phyloP scores from a whole-genome alignment of 2,797 vertebrate genomes.

The Loris lydekkerianus region DNA sequence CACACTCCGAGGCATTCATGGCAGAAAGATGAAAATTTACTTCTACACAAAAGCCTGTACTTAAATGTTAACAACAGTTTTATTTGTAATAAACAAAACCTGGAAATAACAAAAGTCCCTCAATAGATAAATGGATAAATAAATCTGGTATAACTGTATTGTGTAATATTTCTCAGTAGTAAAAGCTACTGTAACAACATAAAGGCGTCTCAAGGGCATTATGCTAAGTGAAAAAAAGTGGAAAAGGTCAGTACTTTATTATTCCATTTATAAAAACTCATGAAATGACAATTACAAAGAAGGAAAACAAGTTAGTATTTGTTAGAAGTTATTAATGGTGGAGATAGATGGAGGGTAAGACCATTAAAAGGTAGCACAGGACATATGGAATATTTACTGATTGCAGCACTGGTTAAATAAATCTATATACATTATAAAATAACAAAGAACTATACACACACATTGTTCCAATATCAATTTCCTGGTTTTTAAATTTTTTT shows the following conservation, averaged over 20 bases:
- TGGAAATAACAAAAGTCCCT: background rate
- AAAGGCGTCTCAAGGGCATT: background rate
- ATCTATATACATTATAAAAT: slow-evolving; percentile 39
- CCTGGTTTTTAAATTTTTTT: too few species aligned
- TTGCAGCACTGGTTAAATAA: background rate
- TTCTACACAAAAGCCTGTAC: background rate
- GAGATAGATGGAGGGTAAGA: background rate
- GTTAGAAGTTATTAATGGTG: background rate
- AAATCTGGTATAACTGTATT: background rate
- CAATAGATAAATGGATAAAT: background rate
- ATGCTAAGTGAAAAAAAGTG: background rate
- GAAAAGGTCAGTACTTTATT: background rate
- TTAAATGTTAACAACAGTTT: background rate
- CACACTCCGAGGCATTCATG: background rate
- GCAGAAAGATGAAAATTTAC: slow-evolving; percentile 33
- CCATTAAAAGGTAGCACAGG: background rate
- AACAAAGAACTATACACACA: background rate
- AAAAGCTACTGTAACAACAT: background rate
- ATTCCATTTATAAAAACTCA: slow-evolving; percentile 10
- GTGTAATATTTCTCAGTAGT: background rate
- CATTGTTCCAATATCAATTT: background rate
- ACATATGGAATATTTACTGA: slow-evolving; percentile 44
- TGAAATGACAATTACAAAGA: slow-evolving; percentile 37
- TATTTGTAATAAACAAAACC: background rate
- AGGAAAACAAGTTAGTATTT: slow-evolving; percentile 16